Percentiles rank a stretch among this genome's conserved stretches.
Evolutionary conservation across 2,888 invertebrate species (phyloP).

Genomic region (Cheiracanthium punctorium): DNA sequence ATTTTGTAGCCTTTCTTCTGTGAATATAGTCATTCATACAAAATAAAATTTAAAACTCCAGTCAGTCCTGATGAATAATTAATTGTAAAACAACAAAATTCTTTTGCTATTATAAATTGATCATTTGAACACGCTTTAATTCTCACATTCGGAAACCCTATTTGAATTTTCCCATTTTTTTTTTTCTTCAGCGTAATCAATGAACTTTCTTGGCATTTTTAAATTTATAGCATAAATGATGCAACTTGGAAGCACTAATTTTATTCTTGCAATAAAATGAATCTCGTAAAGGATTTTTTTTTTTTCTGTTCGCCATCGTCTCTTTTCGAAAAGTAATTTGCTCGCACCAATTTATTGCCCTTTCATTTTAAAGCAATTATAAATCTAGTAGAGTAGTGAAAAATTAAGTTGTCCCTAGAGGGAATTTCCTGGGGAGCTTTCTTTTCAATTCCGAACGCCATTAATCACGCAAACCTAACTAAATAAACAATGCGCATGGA

Average conservation of each 20-base stretch:
- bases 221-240: not conserved
- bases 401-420: slow-evolving; percentile 15
- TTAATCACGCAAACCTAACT: slow-evolving; percentile 5
- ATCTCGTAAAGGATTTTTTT: not conserved
- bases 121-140: not conserved
- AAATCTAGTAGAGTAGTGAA: slow-evolving; percentile 4
- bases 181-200: not conserved
- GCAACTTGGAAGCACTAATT: not conserved
- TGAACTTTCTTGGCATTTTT: not conserved
- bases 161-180: not conserved
- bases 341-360: slow-evolving; percentile 10
- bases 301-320: not conserved
- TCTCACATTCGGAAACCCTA: not conserved
- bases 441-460: not conserved
- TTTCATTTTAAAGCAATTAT: slow-evolving; percentile 17
- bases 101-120: too few relatives aligned
- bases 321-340: slow-evolving; percentile 1
- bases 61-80: too few relatives aligned
- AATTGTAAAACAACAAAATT: too few relatives aligned
- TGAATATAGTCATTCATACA: too few relatives aligned
- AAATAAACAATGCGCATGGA: slow-evolving; percentile 10
- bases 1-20: too few relatives aligned
- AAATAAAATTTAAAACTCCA: too few relatives aligned
- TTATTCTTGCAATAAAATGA: not conserved
- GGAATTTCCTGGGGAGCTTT: slow-evolving; percentile 4